Evolutionary conservation across 2,797 vertebrate species (phyloP).

Genomic region (Molothrus aeneus): DNA sequence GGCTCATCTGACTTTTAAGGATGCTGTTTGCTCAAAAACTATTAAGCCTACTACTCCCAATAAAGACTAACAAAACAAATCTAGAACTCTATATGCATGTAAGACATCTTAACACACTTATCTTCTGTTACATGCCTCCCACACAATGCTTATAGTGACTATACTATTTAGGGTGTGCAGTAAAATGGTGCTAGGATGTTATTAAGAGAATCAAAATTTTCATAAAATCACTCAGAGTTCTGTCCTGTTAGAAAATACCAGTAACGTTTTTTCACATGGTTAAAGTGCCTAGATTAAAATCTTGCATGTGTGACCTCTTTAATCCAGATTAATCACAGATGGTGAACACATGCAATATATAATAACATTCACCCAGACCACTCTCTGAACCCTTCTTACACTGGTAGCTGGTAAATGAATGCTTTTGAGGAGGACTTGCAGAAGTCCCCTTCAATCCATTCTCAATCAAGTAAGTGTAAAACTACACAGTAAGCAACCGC

Average conservation of each 20-base stretch:
- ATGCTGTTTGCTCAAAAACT: not conserved
- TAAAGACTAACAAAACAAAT: not conserved
- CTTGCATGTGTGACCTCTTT: not conserved
- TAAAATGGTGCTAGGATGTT: not conserved
- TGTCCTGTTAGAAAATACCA: not conserved
- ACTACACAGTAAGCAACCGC: not conserved
- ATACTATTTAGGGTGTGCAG: not conserved
- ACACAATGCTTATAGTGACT: not conserved
- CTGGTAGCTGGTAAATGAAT: not conserved
- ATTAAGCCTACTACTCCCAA: not conserved
- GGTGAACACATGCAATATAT: not conserved
- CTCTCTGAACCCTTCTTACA: not conserved
- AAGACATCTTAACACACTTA: conserved; percentile 30
- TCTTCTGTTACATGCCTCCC: not conserved
- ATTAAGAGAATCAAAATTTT: conserved; percentile 3
- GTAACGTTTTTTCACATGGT: not conserved
- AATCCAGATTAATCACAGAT: not conserved
- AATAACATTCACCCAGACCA: not conserved
- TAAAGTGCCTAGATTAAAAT: not conserved
- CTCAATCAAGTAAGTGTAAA: not conserved
- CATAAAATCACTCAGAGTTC: not conserved
- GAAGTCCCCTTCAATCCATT: not conserved
- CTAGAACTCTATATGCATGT: not conserved
- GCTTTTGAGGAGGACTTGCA: not conserved
- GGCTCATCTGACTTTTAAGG: not conserved